phyloP scores from a whole-genome alignment of 2,797 vertebrate species.

The Danio aesculapii region DNA sequence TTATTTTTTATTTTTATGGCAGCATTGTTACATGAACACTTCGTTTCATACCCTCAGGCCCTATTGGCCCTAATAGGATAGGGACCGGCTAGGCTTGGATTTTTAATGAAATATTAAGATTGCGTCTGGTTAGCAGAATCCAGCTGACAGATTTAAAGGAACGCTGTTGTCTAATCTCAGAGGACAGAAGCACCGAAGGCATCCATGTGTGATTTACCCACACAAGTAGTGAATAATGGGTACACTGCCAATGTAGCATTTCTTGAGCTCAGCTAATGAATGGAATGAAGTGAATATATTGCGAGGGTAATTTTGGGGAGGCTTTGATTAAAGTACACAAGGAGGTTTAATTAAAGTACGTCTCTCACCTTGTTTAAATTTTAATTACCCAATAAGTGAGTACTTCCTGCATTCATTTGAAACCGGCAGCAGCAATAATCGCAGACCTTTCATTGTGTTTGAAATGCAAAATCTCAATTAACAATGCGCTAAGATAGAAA shows the following conservation, averaged over 20 bases:
- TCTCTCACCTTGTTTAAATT: conserved; percentile 46
- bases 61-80: conserved; percentile 27
- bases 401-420: conserved; percentile 40
- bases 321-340: conserved; percentile 57
- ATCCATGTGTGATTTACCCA: conserved; percentile 33
- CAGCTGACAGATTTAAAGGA: conserved; percentile 16
- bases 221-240: conserved; percentile 15
- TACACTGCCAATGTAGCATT: conserved; percentile 9
- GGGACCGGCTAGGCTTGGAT: neutral
- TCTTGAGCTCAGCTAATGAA: conserved; percentile 45
- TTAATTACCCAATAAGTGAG: conserved; percentile 49
- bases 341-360: conserved; percentile 57
- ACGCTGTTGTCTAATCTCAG: conserved; percentile 14
- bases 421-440: conserved; percentile 32
- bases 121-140: conserved; percentile 14
- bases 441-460: conserved; percentile 15
- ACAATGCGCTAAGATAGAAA: neutral
- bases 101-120: conserved; percentile 42
- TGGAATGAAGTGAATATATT: conserved; percentile 35
- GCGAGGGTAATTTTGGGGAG: conserved; percentile 35
- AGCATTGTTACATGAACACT: conserved; percentile 1
- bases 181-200: conserved; percentile 18
- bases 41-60: conserved; percentile 13
- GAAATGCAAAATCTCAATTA: conserved; percentile 55
- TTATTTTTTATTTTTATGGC: too few relatives aligned